Evolutionary conservation across 92 coral and sea anemone genomes (phyloP), one percentile per base, ranked within the genome.

Genomic region (Palythoa heliodiscus): DNA sequence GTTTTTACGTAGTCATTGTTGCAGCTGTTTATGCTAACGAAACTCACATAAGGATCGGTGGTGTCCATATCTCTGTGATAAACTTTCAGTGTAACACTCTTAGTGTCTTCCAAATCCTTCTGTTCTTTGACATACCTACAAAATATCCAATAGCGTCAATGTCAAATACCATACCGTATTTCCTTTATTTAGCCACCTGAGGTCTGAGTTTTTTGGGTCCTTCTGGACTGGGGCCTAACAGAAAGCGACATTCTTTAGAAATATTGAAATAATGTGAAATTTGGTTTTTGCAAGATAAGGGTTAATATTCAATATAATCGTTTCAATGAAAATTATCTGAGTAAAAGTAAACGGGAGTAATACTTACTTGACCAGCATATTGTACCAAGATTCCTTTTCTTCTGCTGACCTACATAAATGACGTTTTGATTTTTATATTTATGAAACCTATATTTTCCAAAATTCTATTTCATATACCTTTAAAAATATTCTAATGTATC

Each of bases 61-160:
- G 98, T 87, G 22, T 94, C 98, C 92, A 86, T 92, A 16, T 96
- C 98, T 84, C 98, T 83, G 88, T 94, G 91, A 47, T 94, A 93
- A 24, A 96, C 92, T 78, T 96, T 96, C 58, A 96, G 86, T 24
- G 93, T 74, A n/a, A 93, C 88, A 22, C 50, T 74, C 76, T 94
- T 94, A 7, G 91, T 89, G 4, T 94, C 96, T 73, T 96, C 98
- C 5, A 60, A 38, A 11, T 92, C 93, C 82, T 94, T 96, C 71
- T 96, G 98, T 37, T 83, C 91, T 39, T 88, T 95, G 78, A 94
- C 87, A 48, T 96, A 91, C 77, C 98, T 94, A 25, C 43, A 29
- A 79, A 52, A 60, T 66, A 63, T 71, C 38, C 19, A 3, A 12
- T 11, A 69, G 9, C 20, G 24, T 52, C 5, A 17, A 12, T 5